Evolutionary conservation across 2,888 invertebrate species (phyloP).

Genomic region (Cataglyphis livida): DNA sequence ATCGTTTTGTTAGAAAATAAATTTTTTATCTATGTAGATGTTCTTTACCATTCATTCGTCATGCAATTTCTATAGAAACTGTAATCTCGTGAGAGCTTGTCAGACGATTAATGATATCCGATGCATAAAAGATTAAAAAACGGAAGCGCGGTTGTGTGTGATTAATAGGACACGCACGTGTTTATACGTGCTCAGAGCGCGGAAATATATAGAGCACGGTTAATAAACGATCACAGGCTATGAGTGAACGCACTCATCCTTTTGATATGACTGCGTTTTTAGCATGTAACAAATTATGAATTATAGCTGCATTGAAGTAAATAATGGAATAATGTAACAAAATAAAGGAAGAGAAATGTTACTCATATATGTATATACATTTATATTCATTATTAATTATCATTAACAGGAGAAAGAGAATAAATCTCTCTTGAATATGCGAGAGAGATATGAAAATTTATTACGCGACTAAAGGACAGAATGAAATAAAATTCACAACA

Average conservation of each 20-base stretch:
- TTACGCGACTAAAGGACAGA: neutral
- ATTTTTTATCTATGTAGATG: neutral
- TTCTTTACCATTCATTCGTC: neutral
- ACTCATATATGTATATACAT: neutral
- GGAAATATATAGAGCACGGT: neutral
- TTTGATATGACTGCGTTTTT: neutral
- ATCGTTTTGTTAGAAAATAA: neutral
- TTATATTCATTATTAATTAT: neutral
- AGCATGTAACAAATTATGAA: neutral
- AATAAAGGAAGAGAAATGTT: neutral
- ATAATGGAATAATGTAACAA: neutral
- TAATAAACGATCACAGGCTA: neutral
- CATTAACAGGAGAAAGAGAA: neutral
- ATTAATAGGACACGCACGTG: slow-evolving; percentile 3
- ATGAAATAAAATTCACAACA: neutral
- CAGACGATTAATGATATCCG: neutral
- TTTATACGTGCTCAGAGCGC: neutral
- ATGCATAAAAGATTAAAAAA: neutral
- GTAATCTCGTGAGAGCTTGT: neutral
- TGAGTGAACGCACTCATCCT: neutral
- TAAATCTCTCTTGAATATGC: slow-evolving; percentile 3
- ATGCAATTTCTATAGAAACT: neutral
- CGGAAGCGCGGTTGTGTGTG: neutral
- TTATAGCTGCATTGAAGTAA: neutral
- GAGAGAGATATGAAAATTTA: neutral